Conservation (phyloP, 1,140 invertebrate genomes). For the Brachionus asplanchnoidis region DNA sequence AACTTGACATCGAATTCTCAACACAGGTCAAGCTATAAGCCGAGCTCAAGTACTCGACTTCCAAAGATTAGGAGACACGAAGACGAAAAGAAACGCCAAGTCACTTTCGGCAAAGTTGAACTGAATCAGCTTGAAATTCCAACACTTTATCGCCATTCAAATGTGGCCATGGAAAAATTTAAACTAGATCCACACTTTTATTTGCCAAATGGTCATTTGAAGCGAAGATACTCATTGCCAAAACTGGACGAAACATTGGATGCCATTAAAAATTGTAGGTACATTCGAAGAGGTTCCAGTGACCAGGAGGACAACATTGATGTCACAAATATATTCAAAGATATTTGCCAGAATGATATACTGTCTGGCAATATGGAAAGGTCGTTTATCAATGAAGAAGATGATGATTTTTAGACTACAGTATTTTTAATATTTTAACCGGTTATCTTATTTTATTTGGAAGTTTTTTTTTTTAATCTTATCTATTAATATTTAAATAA, state of each 20-base stretch:
- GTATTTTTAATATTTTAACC: neutral
- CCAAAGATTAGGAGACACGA: neutral
- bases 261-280: conserved; percentile 4
- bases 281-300: neutral
- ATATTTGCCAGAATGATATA: neutral
- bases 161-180: conserved; percentile 25
- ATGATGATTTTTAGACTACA: neutral
- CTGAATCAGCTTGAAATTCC: conserved; percentile 10
- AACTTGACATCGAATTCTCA: neutral
- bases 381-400: neutral
- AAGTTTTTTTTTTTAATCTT: neutral
- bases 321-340: conserved; percentile 15
- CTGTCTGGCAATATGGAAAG: neutral
- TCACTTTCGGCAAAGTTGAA: neutral
- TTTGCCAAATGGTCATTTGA: conserved; percentile 14
- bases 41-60: neutral
- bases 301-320: neutral
- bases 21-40: neutral
- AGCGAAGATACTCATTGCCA: conserved; percentile 4
- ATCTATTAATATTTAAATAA: neutral
- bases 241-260: conserved; percentile 27
- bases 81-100: neutral
- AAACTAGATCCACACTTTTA: conserved; percentile 38
- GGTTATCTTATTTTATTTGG: neutral
- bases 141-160: conserved; percentile 1